Conservation (phyloP, 2,888 invertebrate genomes). For the Criorhina ranunculi region DNA sequence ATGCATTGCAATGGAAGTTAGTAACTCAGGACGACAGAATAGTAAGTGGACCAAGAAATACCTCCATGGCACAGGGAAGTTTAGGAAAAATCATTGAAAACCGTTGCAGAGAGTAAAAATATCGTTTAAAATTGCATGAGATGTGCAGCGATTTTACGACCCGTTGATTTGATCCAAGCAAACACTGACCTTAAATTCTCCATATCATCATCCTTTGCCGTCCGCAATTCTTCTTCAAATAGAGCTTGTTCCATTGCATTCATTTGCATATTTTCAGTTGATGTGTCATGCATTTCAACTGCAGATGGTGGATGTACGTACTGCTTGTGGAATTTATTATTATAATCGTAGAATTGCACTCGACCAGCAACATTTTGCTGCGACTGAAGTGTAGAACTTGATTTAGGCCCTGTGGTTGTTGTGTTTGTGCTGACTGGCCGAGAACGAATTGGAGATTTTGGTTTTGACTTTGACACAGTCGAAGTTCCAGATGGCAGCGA, state of each 20-base stretch:
- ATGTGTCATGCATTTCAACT: constrained; percentile 81
- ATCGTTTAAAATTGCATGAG: too few species aligned
- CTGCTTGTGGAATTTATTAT: constrained; percentile 84
- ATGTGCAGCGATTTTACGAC: too few species aligned
- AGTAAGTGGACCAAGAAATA: too few species aligned
- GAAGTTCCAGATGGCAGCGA: not conserved
- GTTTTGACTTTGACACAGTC: not conserved
- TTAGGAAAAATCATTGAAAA: too few species aligned
- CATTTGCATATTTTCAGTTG: constrained; percentile 61
- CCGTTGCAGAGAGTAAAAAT: too few species aligned
- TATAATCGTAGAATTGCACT: constrained; percentile 85
- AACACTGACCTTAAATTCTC: constrained; percentile 78
- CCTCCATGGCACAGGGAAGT: too few species aligned
- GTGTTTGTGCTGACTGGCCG: constrained; percentile 24
- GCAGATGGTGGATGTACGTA: constrained; percentile 81
- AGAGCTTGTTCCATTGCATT: constrained; percentile 82
- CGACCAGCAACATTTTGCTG: constrained; percentile 42
- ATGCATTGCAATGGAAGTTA: too few species aligned
- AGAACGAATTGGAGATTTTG: constrained; percentile 2
- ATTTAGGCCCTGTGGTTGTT: constrained; percentile 12
- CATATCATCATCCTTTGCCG: constrained; percentile 79
- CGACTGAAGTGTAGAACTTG: constrained; percentile 20
- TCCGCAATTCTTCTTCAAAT: constrained; percentile 78
- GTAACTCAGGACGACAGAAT: too few species aligned
- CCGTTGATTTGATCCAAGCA: not conserved